Evolutionary conservation across 1,140 invertebrate genomes (phyloP), one percentile per base, ranked within the genome.

Genomic region (Eciton burchellii): DNA sequence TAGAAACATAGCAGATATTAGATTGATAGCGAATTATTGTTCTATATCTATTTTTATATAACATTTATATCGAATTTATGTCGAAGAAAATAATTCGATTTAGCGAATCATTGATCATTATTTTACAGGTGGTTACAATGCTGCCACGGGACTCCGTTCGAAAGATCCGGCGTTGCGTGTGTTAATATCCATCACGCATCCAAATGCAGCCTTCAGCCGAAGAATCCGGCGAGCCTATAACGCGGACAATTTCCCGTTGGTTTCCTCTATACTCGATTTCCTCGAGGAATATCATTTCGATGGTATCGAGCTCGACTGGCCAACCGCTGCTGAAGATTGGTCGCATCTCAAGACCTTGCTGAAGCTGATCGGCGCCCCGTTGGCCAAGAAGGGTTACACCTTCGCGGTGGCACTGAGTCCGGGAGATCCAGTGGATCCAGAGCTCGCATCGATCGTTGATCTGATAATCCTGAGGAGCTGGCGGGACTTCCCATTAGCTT

Each of bases 281-380:
- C 83, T 96, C 0, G 85, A 94, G 21, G 90, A 94, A 68, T 92
- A 95, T 76, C 91, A 94, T 6, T 96, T 96, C 76, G 96, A 96
- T 88, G 96, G 96, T 0, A 85, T 96, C 0, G 95, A 96, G 77
- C 89, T 96, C 1, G 94, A 96, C 63, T 96, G 96, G 95, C 94
- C 95, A 56, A 93, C 93, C 66, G 47, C 79, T 9, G 35, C 52
- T 52, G 77, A 47, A 62, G 87, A 16, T 72, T 63, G 41, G 9
- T 45, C 6, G 72, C 88, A 68, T 47, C 91, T 89, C 0, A 81
- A 81, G 91, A 24, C 14, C 59, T 24, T 49, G 24, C 24, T 92
- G 0, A 73, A 74, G 6, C 56, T 87, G 1, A 73, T 93, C 3
- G 76, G 89, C 8, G 29, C 12, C 0, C 59, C 89, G 0, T 62